These are phyloP conservation scores for Monochamus alternatus DNA, from an alignment of 2,888 invertebrate genomes.

Conservation along the genomic window DNA sequence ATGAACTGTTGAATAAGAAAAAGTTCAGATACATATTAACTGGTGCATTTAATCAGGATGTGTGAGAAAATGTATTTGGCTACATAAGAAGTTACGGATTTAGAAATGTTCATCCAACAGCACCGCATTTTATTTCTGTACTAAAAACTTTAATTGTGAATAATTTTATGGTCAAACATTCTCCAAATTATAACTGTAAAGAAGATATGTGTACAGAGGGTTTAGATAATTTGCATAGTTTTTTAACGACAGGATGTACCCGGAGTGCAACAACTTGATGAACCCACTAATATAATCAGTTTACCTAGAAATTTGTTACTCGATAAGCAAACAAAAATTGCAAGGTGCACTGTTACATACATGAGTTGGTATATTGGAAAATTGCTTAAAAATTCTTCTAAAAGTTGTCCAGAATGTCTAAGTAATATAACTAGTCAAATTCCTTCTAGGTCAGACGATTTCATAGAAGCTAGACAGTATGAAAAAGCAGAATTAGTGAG, in stretches of 20 bases:
- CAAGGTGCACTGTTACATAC: neutral
- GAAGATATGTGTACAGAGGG: slow-evolving; percentile 7
- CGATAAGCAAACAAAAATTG: neutral
- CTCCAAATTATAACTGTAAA: slow-evolving; percentile 17
- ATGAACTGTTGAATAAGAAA: neutral
- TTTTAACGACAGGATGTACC: neutral
- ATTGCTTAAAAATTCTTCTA: neutral
- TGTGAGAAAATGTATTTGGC: slow-evolving; percentile 2
- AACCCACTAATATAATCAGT: neutral
- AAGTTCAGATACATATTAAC: neutral
- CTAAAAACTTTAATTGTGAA: slow-evolving; percentile 8
- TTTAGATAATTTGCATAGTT: neutral
- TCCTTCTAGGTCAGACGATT: neutral
- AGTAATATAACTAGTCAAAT: neutral
- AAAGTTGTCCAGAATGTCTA: neutral
- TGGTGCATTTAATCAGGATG: slow-evolving; percentile 1
- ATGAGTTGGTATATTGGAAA: neutral
- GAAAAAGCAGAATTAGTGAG: neutral
- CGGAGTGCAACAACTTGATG: neutral
- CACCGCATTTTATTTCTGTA: slow-evolving; percentile 7
- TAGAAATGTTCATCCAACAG: slow-evolving; percentile 22
- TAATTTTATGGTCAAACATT: slow-evolving; percentile 16
- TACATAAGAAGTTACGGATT: neutral
- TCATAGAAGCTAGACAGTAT: neutral
- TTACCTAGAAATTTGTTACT: neutral